Evolutionary conservation across 1,140 invertebrate genomes (phyloP).

Genomic region (Trissolcus basalis): DNA sequence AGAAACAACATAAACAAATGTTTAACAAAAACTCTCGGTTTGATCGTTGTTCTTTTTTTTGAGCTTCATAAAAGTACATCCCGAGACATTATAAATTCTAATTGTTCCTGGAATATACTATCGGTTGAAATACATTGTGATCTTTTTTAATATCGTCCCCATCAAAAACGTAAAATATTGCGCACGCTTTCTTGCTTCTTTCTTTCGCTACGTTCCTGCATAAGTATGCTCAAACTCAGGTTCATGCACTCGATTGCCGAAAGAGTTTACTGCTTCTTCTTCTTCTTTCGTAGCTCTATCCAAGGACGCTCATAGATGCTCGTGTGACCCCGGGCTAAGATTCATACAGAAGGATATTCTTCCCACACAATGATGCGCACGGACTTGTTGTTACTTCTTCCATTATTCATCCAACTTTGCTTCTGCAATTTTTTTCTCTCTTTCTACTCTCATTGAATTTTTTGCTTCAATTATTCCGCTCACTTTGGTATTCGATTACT

Average conservation of each 20-base stretch:
- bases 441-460: conserved; percentile 38
- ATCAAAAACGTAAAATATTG: conserved; percentile 41
- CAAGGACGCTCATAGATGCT: conserved; percentile 51
- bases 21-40: no score
- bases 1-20: no score
- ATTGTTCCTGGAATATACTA: conserved; percentile 6
- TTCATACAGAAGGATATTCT: conserved; percentile 45
- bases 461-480: conserved; percentile 44
- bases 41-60: no score
- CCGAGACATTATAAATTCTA: neutral
- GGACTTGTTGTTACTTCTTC: conserved; percentile 52
- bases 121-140: conserved; percentile 10
- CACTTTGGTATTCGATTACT: conserved; percentile 35
- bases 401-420: conserved; percentile 53
- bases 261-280: conserved; percentile 50
- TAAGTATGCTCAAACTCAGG: conserved; percentile 40
- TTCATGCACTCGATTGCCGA: conserved; percentile 51
- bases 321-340: conserved; percentile 47
- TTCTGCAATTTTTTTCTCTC: conserved; percentile 23
- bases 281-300: conserved; percentile 44
- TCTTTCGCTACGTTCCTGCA: conserved; percentile 28
- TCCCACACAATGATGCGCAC: conserved; percentile 41
- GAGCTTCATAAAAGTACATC: no score
- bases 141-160: conserved; percentile 36
- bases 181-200: conserved; percentile 20